A percentile compares a stretch with the other conserved stretches of the same genome.
These are phyloP conservation scores for Ormia ochracea DNA, from an alignment of 2,888 invertebrate genomes.

Conservation along the genomic window DNA sequence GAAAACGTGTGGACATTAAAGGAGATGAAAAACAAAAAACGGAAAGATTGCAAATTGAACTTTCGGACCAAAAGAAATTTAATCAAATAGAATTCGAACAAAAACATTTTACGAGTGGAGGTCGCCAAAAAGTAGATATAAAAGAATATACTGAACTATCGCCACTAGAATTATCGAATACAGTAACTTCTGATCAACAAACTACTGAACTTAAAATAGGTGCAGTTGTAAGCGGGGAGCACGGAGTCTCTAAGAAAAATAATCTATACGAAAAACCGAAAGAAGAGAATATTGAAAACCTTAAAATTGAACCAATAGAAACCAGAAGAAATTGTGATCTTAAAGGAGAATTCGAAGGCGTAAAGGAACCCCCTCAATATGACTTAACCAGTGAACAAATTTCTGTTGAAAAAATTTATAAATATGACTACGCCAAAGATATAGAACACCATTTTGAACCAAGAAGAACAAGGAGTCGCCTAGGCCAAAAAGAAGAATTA, in stretches of 20 bases:
- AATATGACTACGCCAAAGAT: not conserved
- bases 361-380: not conserved
- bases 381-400: not conserved
- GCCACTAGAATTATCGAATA: not conserved
- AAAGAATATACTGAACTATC: not conserved
- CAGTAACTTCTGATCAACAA: not conserved
- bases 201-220: too few species aligned
- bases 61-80: not conserved
- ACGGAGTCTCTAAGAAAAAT: too few species aligned
- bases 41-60: not conserved
- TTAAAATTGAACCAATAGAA: not conserved
- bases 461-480: conserved; percentile 6
- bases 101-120: not conserved
- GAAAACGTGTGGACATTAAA: not conserved
- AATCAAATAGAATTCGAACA: not conserved
- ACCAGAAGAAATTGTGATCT: not conserved
- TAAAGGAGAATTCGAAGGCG: not conserved
- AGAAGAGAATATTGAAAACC: not conserved
- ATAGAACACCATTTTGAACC: not conserved
- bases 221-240: too few species aligned
- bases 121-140: not conserved
- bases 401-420: not conserved
- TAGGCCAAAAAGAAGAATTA: not conserved
- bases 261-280: too few species aligned
- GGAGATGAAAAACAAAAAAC: not conserved